Evolutionary conservation across 1,140 invertebrate genomes (phyloP), one percentile per base, ranked within the genome.

Genomic region (Penaeus indicus): DNA sequence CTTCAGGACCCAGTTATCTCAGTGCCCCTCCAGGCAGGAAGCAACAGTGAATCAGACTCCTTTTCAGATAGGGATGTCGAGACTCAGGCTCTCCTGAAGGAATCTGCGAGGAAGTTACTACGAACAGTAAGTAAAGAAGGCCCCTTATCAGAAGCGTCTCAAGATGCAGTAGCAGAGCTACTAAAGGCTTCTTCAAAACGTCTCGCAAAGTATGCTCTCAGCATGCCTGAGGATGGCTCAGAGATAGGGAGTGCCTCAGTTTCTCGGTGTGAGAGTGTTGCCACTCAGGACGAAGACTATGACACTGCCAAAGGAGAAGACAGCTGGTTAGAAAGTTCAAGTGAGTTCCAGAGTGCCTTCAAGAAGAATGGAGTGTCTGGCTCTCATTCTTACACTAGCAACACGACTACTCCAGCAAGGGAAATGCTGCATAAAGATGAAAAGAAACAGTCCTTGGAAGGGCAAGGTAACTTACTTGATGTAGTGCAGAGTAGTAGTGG

Each of bases 91-190:
- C 32, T 84, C 42, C 32, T 88, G 8, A 84, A 88, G 42, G 87
- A 88, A 27, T 88, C 87, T 64, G 87, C 87, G 19, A 61, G 32
- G 60, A 83, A 82, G 27, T 67, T 88, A 32, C 79, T 88, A 22
- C 67, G 84, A 75, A 67, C 87, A 38, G 87, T 88, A 32, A 88
- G 75, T 79, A 47, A 88, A 77, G 87, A 77, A 47, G 87, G 87
- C 27, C 69, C 82, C 47, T 75, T 77, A 18, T 88, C 87, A 25
- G 87, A 84, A 47, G 87, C 81, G 13, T 88, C 87, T 42, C 87
- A 88, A 84, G 81, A 78, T 61, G 87, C 87, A 22, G 64, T 88
- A 19, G 87, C 61, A 32, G 61, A 84, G 42, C 69, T 88, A 13
- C 81, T 88, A 32, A 84, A 84, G 54, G 87, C 87, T 42, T 88